A percentile compares a stretch with the other conserved stretches of the same genome.
These are phyloP conservation scores for Rapana venosa DNA, from an alignment of 2,888 invertebrate species.

Conservation along the genomic window DNA sequence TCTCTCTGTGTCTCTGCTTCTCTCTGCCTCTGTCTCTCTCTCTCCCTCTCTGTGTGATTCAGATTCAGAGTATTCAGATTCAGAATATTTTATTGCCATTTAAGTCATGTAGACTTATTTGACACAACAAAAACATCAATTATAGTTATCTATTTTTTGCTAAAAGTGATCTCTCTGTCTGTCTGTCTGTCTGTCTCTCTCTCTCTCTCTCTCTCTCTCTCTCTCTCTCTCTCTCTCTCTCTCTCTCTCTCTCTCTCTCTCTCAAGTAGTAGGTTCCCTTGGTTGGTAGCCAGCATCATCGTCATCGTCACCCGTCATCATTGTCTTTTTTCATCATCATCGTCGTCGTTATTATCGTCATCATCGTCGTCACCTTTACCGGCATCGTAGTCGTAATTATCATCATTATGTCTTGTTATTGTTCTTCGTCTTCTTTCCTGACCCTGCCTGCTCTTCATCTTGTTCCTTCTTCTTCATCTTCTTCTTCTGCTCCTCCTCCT, in stretches of 20 bases:
- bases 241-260: background rate
- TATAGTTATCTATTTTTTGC: too few species aligned
- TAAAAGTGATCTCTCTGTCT: background rate
- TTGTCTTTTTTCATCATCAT: too few species aligned
- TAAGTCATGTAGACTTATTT: too few species aligned
- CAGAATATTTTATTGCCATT: too few species aligned
- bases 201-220: constrained; percentile 8
- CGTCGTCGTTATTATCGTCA: too few species aligned
- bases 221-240: background rate
- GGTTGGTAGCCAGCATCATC: too few species aligned
- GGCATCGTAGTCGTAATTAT: too few species aligned
- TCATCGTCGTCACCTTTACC: too few species aligned
- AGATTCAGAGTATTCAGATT: too few species aligned
- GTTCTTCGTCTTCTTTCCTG: background rate
- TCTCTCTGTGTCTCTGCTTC: background rate
- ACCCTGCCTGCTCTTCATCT: background rate
- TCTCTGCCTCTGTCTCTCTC: background rate
- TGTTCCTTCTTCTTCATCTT: background rate
- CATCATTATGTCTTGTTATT: background rate
- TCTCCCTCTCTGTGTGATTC: background rate
- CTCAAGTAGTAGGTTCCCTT: too few species aligned
- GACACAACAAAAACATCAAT: too few species aligned
- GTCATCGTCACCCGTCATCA: too few species aligned
- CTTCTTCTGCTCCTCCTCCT: background rate
- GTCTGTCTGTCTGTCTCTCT: constrained; percentile 4